Conservation (phyloP, 2,888 invertebrate genomes). For the Trilocha varians region DNA sequence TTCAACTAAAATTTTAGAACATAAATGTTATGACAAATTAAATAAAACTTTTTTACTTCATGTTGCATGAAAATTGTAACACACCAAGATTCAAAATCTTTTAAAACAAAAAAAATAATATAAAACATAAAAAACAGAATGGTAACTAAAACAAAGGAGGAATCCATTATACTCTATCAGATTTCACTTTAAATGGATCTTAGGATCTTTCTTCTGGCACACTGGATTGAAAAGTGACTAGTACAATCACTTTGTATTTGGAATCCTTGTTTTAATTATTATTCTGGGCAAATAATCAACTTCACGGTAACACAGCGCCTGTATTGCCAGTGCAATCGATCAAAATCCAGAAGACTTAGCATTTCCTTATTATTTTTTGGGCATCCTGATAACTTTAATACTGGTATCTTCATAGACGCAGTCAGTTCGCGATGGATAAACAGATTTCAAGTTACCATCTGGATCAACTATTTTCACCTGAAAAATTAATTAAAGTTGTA, state of each 20-base stretch:
- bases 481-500: slow-evolving; percentile 10
- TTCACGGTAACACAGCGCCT: background rate
- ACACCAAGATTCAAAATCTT: background rate
- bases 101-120: background rate
- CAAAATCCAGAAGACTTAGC: slow-evolving; percentile 20
- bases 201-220: no score
- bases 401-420: slow-evolving; percentile 68
- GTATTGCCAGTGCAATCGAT: background rate
- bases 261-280: no score
- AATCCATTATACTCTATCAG: no score
- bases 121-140: slow-evolving; percentile 1
- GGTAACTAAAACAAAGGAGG: no score
- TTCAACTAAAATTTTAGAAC: no score
- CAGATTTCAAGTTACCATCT: slow-evolving; percentile 80
- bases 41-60: background rate
- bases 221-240: no score
- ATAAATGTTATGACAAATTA: no score
- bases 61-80: background rate
- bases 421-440: slow-evolving; percentile 86
- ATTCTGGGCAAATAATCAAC: background rate
- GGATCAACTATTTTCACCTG: slow-evolving; percentile 82
- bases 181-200: no score
- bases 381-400: slow-evolving; percentile 44
- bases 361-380: slow-evolving; percentile 45
- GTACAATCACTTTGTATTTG: no score